Percentiles rank a stretch among this genome's conserved stretches.
Evolutionary conservation across 2,113 vertebrate species (phyloP).

Genomic region (Desmodus rotundus): DNA sequence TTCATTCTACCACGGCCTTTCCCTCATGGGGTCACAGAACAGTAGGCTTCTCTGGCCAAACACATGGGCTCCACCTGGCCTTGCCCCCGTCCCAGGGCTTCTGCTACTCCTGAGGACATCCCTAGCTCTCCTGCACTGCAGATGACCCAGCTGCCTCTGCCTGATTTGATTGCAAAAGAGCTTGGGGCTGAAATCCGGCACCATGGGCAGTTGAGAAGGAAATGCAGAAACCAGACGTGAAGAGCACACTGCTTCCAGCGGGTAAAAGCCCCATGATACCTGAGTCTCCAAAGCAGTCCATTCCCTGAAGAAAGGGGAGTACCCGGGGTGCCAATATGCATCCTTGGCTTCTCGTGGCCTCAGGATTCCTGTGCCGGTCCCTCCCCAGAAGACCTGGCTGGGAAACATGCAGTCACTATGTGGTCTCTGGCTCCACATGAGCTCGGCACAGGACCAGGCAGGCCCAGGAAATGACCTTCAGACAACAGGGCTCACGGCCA

Average conservation of each 20-base stretch:
- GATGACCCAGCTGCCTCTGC: neutral
- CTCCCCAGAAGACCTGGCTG: neutral
- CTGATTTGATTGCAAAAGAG: neutral
- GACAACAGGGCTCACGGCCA: neutral
- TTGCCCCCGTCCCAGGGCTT: neutral
- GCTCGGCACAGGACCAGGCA: neutral
- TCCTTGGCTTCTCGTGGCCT: neutral
- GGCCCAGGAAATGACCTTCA: neutral
- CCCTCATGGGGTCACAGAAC: neutral
- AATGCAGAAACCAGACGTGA: neutral
- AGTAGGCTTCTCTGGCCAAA: neutral
- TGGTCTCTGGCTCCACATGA: neutral
- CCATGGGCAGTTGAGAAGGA: neutral
- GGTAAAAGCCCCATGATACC: neutral
- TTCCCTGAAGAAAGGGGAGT: neutral
- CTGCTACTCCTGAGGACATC: neutral
- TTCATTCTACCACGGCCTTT: neutral
- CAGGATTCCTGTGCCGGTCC: neutral
- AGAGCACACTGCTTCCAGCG: neutral
- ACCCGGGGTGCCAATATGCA: neutral
- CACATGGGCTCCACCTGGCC: neutral
- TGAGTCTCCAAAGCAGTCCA: neutral
- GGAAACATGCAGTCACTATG: neutral
- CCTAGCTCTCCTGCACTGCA: neutral
- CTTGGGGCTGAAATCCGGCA: neutral